phyloP scores from a whole-genome alignment of 2,113 vertebrate species.

The Festucalex cinctus region DNA sequence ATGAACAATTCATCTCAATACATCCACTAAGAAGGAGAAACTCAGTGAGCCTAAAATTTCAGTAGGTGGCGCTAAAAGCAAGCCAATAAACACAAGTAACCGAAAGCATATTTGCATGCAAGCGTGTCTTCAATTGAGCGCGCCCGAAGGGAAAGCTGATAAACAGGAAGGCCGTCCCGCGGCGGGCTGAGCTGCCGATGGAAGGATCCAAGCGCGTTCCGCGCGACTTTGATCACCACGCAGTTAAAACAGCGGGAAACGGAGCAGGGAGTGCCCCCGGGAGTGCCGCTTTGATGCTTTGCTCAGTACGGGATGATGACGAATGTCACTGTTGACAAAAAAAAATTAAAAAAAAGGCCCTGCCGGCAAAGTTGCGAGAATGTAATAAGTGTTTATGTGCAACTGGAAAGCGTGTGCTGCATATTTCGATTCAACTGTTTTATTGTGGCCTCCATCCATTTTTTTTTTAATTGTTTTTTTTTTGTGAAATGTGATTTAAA shows the following conservation, averaged over 20 bases:
- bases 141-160: conserved; percentile 52
- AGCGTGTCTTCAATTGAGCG: conserved; percentile 18
- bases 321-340: conserved; percentile 50
- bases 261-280: conserved; percentile 23
- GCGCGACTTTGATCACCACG: conserved; percentile 57
- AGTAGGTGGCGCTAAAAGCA: conserved; percentile 53
- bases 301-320: conserved; percentile 40
- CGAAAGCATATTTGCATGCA: conserved; percentile 17
- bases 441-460: neutral
- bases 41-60: neutral
- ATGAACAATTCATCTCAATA: neutral
- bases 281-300: conserved; percentile 53
- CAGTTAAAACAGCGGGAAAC: conserved; percentile 46
- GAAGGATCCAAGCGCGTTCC: conserved; percentile 44
- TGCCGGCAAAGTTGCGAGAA: conserved; percentile 24
- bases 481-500: neutral
- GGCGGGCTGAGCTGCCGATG: conserved; percentile 21
- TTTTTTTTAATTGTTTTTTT: neutral
- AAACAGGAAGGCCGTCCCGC: conserved; percentile 35
- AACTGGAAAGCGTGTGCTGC: neutral
- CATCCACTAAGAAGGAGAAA: neutral
- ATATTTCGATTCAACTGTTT: neutral
- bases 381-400: neutral
- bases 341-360: too few relatives aligned
- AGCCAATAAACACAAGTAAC: conserved; percentile 1